phyloP scores from a whole-genome alignment of 2,888 invertebrate species.

The Clitarchus hookeri region DNA sequence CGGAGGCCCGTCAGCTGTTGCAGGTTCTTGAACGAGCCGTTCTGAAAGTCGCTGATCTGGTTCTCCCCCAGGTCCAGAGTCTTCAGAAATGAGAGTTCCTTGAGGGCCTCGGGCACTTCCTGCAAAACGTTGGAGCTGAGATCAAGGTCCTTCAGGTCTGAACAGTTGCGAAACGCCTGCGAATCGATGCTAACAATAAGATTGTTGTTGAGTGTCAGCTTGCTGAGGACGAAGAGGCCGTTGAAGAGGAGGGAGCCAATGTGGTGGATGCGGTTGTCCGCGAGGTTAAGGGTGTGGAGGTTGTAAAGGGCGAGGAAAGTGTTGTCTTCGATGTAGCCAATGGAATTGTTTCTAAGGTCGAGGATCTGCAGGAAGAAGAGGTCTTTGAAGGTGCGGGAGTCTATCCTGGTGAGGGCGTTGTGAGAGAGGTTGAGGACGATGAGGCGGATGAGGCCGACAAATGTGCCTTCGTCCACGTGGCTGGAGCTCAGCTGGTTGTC shows the following conservation, averaged over 20 bases:
- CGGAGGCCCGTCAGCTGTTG: conserved; percentile 85
- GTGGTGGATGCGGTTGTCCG: conserved; percentile 82
- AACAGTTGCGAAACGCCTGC: conserved; percentile 85
- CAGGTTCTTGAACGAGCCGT: conserved; percentile 83
- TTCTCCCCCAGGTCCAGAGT: conserved; percentile 92
- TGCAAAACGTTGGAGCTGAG: conserved; percentile 83
- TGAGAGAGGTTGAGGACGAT: conserved; percentile 84
- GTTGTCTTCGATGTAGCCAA: conserved; percentile 86
- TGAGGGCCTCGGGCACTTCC: conserved; percentile 80
- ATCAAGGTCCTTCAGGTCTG: conserved; percentile 85
- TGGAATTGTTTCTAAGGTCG: conserved; percentile 83
- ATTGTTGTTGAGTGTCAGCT: conserved; percentile 85
- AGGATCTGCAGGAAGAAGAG: conserved; percentile 84
- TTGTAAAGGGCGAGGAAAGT: conserved; percentile 87
- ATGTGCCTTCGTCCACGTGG: conserved; percentile 83
- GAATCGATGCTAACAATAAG: conserved; percentile 76
- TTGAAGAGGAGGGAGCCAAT: conserved; percentile 82
- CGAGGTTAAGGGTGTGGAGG: conserved; percentile 84
- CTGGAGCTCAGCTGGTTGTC: conserved; percentile 84
- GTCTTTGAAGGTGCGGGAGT: conserved; percentile 83
- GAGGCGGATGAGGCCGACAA: conserved; percentile 80
- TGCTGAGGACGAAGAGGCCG: conserved; percentile 80
- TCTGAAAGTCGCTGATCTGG: conserved; percentile 79
- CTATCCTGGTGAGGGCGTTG: conserved; percentile 82
- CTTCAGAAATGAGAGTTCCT: conserved; percentile 80